phyloP scores from a whole-genome alignment of 2,797 vertebrate species.

The Eulemur coronatus region DNA sequence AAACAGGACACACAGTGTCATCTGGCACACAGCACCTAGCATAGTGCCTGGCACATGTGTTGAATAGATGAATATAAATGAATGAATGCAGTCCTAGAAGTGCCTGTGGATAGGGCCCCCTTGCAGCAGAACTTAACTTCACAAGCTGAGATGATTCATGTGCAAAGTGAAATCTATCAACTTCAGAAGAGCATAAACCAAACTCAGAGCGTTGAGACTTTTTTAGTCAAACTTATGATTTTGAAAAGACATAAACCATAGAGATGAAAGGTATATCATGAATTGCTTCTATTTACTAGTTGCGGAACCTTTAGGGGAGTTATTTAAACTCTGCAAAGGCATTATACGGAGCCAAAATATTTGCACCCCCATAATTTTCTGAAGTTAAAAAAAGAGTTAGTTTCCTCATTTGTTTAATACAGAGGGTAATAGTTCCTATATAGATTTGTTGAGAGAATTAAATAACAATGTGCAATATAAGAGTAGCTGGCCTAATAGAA shows the following conservation, averaged over 20 bases:
- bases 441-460: background rate
- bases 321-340: background rate
- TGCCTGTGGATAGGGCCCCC: slow-evolving; percentile 60
- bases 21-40: slow-evolving; percentile 59
- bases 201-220: background rate
- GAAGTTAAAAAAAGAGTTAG: background rate
- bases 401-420: rapidly evolving
- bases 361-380: too few species aligned
- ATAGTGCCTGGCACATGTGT: background rate
- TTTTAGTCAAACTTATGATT: background rate
- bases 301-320: background rate
- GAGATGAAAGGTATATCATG: background rate
- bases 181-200: background rate
- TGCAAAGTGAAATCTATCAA: slow-evolving; percentile 74
- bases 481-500: background rate
- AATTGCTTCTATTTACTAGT: background rate
- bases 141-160: slow-evolving; percentile 71
- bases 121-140: slow-evolving; percentile 13
- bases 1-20: slow-evolving; percentile 64
- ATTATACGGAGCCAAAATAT: too few species aligned
- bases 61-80: background rate
- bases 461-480: background rate
- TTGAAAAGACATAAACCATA: background rate
- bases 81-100: slow-evolving; percentile 46
- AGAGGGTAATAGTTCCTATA: background rate